Base-by-base conservation (phyloP, 2,797 vertebrate species). In the Gallinago stenura region DNA sequence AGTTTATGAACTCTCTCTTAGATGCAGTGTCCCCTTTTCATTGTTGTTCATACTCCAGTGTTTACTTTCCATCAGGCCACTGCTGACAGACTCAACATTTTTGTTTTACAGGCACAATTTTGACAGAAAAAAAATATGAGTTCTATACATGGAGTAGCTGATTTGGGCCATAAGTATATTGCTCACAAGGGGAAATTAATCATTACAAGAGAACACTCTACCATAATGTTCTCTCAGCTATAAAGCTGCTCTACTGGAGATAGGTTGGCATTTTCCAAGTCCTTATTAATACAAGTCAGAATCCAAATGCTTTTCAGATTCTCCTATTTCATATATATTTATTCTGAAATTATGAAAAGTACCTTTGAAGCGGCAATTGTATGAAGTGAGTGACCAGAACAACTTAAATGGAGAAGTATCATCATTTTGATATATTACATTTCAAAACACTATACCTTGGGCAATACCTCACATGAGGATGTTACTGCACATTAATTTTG, bases 401-500 rank as follows among this genome's bases (percentile, higher is more conserved):
- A 96, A 96, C 76, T 96, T 89, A 92, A 97, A 95, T 94, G 79
- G 68, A 92, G 84, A 97, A 93, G 87, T 93, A 94, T 80, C 90
- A 96, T 96, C 73, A 87, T 94, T 96, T 91, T 96, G 96, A 91
- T 95, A 83, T 93, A 95, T 91, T 96, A 76, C 81, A 86, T 95
- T 97, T 97, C 92, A 90, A 96, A 93, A 96, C 89, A 91, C 48
- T 30, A 1, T 72, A 94, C 90, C 90, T 96, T 89, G 85, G 92
- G 94, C 80, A 94, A 87, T 86, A 72, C 76, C 73, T 94, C 87
- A 96, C 88, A 73, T 70, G 80, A 94, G 90, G 95, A 95, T 97
- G 87, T 86, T 96, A 87, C 85, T 86, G 73, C 88, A 96, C 87
- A 96, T 98, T 97, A 97, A 97, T 95, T 98, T 94, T 96, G 50